These are phyloP conservation scores for Mus minutoides DNA, from an alignment of 2,797 vertebrate genomes.

Conservation along the genomic window DNA sequence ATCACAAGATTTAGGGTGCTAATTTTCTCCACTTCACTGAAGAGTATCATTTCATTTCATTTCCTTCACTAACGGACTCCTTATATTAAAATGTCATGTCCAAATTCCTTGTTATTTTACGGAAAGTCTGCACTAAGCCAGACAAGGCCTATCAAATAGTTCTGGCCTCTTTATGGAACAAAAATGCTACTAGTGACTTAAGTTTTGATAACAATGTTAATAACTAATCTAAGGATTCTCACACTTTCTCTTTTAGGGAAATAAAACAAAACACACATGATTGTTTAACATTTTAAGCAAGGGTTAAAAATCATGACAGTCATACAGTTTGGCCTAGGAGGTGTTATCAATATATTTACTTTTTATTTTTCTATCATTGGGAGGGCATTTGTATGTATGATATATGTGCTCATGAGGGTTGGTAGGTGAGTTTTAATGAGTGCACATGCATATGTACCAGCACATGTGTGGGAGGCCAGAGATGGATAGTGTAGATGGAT, in stretches of 20 bases:
- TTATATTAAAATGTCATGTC: constrained; percentile 30
- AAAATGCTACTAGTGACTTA: background rate
- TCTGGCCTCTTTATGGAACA: background rate
- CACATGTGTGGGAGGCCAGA: background rate
- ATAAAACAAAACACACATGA: background rate
- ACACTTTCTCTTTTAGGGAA: background rate
- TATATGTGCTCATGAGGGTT: background rate
- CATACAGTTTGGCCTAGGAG: background rate
- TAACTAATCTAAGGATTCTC: background rate
- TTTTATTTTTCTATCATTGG: background rate
- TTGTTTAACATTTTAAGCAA: background rate
- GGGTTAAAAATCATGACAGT: background rate
- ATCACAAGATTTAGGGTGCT: constrained; percentile 10
- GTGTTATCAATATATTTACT: background rate
- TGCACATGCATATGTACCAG: background rate
- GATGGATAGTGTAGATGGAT: background rate
- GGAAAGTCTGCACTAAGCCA: background rate
- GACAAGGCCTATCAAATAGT: background rate
- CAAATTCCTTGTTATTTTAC: background rate
- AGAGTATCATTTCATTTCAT: background rate
- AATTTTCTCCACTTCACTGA: constrained; percentile 36
- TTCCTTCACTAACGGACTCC: background rate
- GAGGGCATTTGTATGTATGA: background rate
- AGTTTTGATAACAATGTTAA: background rate
- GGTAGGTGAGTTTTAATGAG: background rate